These are phyloP conservation scores for Hemibagrus wyckioides DNA, from an alignment of 2,113 vertebrate genomes.

Conservation along the genomic window DNA sequence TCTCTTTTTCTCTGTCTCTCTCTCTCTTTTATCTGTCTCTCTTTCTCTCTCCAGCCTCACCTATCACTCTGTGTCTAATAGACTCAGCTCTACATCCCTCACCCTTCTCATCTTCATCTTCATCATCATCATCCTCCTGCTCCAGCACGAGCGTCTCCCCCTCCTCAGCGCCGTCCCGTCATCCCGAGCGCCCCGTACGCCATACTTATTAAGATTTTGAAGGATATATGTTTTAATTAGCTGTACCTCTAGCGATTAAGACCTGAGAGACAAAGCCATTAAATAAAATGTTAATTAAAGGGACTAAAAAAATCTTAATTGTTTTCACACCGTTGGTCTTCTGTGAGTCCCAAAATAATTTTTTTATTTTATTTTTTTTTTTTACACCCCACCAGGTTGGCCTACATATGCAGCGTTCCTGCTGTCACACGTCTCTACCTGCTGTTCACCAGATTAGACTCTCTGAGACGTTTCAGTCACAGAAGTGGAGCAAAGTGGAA, in stretches of 20 bases:
- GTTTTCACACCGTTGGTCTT: slow-evolving; percentile 81
- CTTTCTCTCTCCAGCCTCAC: not conserved
- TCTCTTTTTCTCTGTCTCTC: no score
- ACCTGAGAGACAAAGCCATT: slow-evolving; percentile 83
- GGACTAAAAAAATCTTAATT: slow-evolving; percentile 86
- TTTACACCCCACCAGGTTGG: slow-evolving; percentile 50
- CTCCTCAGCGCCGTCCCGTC: slow-evolving; percentile 58
- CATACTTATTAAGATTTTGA: slow-evolving; percentile 80
- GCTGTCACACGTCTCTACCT: slow-evolving; percentile 47
- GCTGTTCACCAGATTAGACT: slow-evolving; percentile 40
- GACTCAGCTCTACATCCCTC: not conserved
- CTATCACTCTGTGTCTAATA: not conserved
- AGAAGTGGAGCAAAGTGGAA: slow-evolving; percentile 49
- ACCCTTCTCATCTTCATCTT: not conserved
- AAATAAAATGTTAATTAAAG: slow-evolving; percentile 94
- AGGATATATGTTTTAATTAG: slow-evolving; percentile 90
- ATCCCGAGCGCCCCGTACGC: slow-evolving; percentile 70
- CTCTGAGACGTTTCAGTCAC: slow-evolving; percentile 11
- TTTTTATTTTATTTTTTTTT: slow-evolving; percentile 32
- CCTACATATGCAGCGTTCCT: slow-evolving; percentile 56
- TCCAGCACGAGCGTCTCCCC: not conserved
- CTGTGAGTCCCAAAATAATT: slow-evolving; percentile 67
- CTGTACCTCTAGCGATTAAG: slow-evolving; percentile 82
- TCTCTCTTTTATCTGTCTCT: not conserved
- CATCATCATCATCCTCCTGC: slow-evolving; percentile 9